Percentiles rank a stretch among this genome's conserved stretches.
Conservation (phyloP, 2,888 invertebrate genomes). For the Cosmia trapezina region DNA sequence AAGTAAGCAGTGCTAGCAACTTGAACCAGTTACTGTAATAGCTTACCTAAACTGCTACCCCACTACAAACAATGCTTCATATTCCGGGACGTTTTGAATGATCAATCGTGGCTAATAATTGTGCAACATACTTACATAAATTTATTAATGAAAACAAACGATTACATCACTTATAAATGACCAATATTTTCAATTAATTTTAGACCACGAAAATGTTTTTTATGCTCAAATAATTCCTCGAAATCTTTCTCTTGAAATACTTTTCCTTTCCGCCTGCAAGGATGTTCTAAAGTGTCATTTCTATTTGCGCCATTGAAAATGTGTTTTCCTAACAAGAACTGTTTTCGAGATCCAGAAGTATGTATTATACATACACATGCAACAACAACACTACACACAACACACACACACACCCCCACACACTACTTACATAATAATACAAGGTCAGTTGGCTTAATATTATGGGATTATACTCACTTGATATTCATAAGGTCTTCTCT, state of each 20-base stretch:
- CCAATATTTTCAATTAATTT: neutral
- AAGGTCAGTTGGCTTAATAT: slow-evolving; percentile 21
- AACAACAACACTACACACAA: too few relatives aligned
- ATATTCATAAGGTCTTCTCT: slow-evolving; percentile 83
- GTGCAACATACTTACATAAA: too few relatives aligned
- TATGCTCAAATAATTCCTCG: neutral
- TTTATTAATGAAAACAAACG: neutral
- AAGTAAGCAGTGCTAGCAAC: neutral
- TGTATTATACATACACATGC: too few relatives aligned
- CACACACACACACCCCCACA: too few relatives aligned
- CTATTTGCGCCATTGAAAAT: slow-evolving; percentile 4
- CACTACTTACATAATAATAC: slow-evolving; percentile 29
- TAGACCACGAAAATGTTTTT: neutral
- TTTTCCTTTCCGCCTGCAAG: neutral
- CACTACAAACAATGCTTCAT: neutral
- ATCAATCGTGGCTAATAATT: slow-evolving; percentile 1
- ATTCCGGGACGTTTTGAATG: neutral
- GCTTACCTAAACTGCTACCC: neutral
- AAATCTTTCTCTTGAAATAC: slow-evolving; percentile 2
- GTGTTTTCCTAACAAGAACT: slow-evolving; percentile 3
- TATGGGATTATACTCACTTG: slow-evolving; percentile 80
- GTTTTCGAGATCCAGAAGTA: neutral
- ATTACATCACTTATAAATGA: neutral
- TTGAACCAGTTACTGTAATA: neutral
- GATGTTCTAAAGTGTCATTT: neutral